A percentile compares a stretch with the other conserved stretches of the same genome.
Evolutionary conservation across 1,140 invertebrate species (phyloP).

Genomic region (Zaprionus taronus): DNA sequence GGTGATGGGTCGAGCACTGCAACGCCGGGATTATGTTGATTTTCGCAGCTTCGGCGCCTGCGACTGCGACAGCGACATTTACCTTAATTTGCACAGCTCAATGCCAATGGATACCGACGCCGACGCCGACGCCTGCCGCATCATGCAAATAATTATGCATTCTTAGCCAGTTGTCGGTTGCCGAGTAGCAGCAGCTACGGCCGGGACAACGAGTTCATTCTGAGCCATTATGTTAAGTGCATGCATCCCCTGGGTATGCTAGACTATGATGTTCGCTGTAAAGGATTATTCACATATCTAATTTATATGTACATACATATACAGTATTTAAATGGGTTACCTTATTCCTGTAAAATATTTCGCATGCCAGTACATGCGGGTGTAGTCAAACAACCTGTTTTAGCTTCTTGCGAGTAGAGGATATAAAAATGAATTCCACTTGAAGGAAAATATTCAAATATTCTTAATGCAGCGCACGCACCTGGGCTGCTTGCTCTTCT

Average conservation of each 20-base stretch:
- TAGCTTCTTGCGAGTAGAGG: neutral
- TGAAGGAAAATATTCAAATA: slow-evolving; percentile 37
- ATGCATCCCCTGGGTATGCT: slow-evolving; percentile 26
- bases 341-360: too few relatives aligned
- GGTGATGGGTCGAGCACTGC: slow-evolving; percentile 46
- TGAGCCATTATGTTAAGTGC: slow-evolving; percentile 47
- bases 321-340: too few relatives aligned
- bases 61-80: slow-evolving; percentile 17
- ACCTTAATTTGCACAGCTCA: slow-evolving; percentile 47
- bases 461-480: slow-evolving; percentile 68
- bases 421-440: slow-evolving; percentile 47
- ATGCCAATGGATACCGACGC: slow-evolving; percentile 58
- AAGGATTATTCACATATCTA: neutral
- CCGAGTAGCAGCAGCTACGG: slow-evolving; percentile 16
- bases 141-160: slow-evolving; percentile 65
- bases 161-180: slow-evolving; percentile 45
- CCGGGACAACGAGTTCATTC: slow-evolving; percentile 5
- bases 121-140: slow-evolving; percentile 18
- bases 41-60: slow-evolving; percentile 19
- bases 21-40: slow-evolving; percentile 54
- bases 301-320: too few relatives aligned
- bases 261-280: neutral
- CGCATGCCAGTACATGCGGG: too few relatives aligned
- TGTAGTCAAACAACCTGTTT: neutral
- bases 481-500: slow-evolving; percentile 39